Evolutionary conservation across 2,888 invertebrate species (phyloP).

Genomic region (Rhyacophila evoluta): DNA sequence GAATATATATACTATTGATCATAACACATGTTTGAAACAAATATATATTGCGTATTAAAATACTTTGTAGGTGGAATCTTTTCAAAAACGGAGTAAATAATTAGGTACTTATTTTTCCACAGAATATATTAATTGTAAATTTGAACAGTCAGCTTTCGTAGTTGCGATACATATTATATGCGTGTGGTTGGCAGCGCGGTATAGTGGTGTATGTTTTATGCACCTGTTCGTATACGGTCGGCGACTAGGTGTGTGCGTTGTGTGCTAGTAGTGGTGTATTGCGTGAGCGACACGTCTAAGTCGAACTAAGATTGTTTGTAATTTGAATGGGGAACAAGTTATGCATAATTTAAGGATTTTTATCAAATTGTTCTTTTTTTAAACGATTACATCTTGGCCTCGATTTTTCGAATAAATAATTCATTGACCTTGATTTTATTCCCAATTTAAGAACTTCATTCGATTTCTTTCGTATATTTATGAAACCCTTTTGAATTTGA

Average conservation of each 20-base stretch:
- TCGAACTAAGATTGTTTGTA: constrained; percentile 42
- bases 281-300: constrained; percentile 38
- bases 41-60: too few relatives aligned
- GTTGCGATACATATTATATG: background rate
- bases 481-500: too few relatives aligned
- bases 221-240: background rate
- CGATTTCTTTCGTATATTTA: too few relatives aligned
- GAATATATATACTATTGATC: too few relatives aligned
- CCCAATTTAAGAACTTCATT: too few relatives aligned
- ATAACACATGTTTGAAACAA: too few relatives aligned
- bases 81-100: too few relatives aligned
- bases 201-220: background rate
- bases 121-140: too few relatives aligned
- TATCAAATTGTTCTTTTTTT: too few relatives aligned
- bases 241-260: background rate
- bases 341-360: constrained; percentile 9
- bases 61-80: too few relatives aligned
- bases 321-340: constrained; percentile 30
- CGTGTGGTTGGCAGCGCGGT: background rate
- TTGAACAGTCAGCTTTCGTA: background rate
- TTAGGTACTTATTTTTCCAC: too few relatives aligned
- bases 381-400: background rate
- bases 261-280: constrained; percentile 30
- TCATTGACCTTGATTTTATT: too few relatives aligned
- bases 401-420: background rate